Base-by-base conservation (phyloP, 2,888 invertebrate genomes). In the Stenurella melanura region DNA sequence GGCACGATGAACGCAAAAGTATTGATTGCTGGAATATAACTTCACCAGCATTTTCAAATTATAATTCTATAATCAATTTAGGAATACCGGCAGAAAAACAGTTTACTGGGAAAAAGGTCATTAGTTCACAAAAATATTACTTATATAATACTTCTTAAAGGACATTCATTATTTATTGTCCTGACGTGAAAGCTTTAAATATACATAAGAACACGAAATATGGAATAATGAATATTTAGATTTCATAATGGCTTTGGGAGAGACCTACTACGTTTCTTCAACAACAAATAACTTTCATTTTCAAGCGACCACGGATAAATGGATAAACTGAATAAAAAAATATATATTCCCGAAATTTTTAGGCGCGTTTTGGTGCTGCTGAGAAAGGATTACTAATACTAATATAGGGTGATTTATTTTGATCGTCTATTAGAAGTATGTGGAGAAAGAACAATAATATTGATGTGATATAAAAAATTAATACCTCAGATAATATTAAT, bases 11-110 rank as follows among this genome's bases (percentile, higher is more conserved):
- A 34, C 63, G 50, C 50, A 34, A 34, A 19, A 58, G 54, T 58
- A 58, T 69, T 58, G 70, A 70, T 70, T 60, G 19, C 21, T 60
- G 38, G 70, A 60, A 12, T 42, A 60, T 61, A 4, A 70, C 19
- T 70, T 42, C 60, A 58, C 60, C 12, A 60, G 21, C 70, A 60
- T 70, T 60, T 70, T 70, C 38, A 70, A 42, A 60, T 69, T 57
- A 11, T 34, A 30, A 69, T 58, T 42, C 21, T 42, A 17, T 64
- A 42, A 60, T 60, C 42, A 42, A 70, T 60, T 34, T 70, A 17
- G 38, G 18, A 34, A 34, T 64, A 18, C 34, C 17, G 64, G 42
- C 17, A 64, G 64, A 42, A 64, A 12, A 17, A 50, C 50, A 60
- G 9, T 60, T 50, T 50, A 50, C 50, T 6, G n/a, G 0, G 50